Evolutionary conservation across 1,140 invertebrate species (phyloP), one percentile per base, ranked within the genome.

Genomic region (Cydia pomonella): DNA sequence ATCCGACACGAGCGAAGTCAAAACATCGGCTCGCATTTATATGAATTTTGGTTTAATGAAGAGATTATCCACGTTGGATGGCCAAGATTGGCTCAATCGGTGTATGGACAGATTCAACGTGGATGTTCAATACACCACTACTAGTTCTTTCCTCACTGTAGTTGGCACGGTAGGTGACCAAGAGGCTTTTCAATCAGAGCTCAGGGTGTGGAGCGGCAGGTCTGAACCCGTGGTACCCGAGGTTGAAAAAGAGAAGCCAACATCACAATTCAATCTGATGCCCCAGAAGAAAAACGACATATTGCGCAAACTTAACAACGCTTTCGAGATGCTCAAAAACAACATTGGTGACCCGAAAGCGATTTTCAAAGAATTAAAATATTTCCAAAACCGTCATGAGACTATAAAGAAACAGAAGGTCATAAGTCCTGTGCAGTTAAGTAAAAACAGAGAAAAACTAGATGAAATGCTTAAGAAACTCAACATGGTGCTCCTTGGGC

Each of bases 401-500:
- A 80, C 89, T 41, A 84, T 94, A 27, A 82, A 88, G 6, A 85
- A 85, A 10, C 86, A 91, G 72, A 93, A 94, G 76, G 86, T 88
- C 7, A 80, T 93, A n/a, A 90, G 88, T 76, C 88, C 93, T n/a
- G 82, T 84, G 25, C 84, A 91, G 80, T 86, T 94, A 66, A 87
- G 86, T 0, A 94, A 94, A 69, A 93, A 91, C 72, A 87, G 90
- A 63, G 83, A 78, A 27, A 90, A 93, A 59, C 83, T 90, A 75
- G 83, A 93, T 83, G 63, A 80, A 77, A 82, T 93, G 84, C 73
- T 88, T 79, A 82, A 87, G 81, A 82, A 90, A 84, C 73, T 94
- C 0, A 94, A 94, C 76, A 94, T 94, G 91, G 88, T 94, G 29
- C 77, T 94, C 3, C 77, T 94, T 4, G 94, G 94, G 0, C 93